Evolutionary conservation across 2,888 invertebrate genomes (phyloP).

Genomic region (Eristalis arbustorum): DNA sequence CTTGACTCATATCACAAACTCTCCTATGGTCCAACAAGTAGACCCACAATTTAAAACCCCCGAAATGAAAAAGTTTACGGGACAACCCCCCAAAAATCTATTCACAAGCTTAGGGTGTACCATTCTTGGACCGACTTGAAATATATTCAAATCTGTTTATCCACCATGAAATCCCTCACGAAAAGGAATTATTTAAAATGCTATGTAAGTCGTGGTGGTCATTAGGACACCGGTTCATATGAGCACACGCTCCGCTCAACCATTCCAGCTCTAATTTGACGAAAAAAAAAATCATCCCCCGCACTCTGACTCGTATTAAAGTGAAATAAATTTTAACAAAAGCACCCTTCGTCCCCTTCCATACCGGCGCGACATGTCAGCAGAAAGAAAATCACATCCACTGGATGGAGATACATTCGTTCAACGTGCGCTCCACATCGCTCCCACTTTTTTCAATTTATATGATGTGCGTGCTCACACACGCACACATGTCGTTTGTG

Average conservation of each 20-base stretch:
- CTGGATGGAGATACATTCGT: not conserved
- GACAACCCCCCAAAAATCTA: too few species aligned
- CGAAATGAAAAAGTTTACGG: too few species aligned
- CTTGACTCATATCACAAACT: too few species aligned
- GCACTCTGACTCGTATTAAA: not conserved
- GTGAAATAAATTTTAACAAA: not conserved
- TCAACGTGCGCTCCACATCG: not conserved
- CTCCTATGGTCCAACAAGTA: too few species aligned
- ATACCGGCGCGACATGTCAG: not conserved
- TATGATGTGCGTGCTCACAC: conserved; percentile 15
- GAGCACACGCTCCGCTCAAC: not conserved
- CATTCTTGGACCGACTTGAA: not conserved
- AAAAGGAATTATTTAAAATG: not conserved
- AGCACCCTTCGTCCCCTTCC: not conserved
- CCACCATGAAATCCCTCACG: not conserved
- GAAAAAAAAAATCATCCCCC: not conserved
- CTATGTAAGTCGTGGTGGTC: not conserved
- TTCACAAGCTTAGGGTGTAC: too few species aligned
- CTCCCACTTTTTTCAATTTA: conserved; percentile 3
- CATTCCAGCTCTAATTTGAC: not conserved
- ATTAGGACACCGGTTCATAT: not conserved
- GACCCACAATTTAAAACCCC: too few species aligned
- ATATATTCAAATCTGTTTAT: not conserved
- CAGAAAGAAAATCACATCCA: not conserved
- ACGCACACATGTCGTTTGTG: not conserved